Evolutionary conservation across 2,113 vertebrate genomes (phyloP).

Genomic region (Cardinalis cardinalis): DNA sequence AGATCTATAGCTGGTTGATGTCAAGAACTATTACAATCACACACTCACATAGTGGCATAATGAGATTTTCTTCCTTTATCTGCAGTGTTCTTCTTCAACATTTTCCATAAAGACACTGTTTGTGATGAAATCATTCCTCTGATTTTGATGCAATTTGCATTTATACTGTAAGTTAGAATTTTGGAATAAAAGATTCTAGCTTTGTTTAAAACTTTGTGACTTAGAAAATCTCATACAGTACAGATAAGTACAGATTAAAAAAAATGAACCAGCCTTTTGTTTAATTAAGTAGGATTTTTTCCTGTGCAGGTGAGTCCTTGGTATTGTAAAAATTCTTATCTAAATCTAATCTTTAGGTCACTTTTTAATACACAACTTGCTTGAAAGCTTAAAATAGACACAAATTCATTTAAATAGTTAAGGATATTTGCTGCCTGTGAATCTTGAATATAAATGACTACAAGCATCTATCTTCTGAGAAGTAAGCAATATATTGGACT

Average conservation of each 20-base stretch:
- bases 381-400: background rate
- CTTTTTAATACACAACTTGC: background rate
- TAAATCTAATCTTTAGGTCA: background rate
- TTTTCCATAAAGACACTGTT: constrained; percentile 18
- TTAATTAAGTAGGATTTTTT: background rate
- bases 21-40: constrained; percentile 36
- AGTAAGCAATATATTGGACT: background rate
- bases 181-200: background rate
- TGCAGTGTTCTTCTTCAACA: background rate
- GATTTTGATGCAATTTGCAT: constrained; percentile 37
- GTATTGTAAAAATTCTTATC: background rate
- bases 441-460: background rate
- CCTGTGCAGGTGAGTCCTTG: background rate
- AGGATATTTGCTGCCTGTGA: background rate
- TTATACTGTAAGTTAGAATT: background rate
- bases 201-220: constrained; percentile 12
- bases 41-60: background rate
- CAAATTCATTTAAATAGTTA: background rate
- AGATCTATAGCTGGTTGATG: background rate
- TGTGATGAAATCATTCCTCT: constrained; percentile 30
- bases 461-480: background rate
- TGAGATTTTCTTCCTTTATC: constrained; percentile 34
- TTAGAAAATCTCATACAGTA: background rate
- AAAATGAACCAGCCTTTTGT: background rate
- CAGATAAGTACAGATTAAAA: background rate